phyloP scores from a whole-genome alignment of 1,140 invertebrate genomes.

The Aphelenchoides besseyi region DNA sequence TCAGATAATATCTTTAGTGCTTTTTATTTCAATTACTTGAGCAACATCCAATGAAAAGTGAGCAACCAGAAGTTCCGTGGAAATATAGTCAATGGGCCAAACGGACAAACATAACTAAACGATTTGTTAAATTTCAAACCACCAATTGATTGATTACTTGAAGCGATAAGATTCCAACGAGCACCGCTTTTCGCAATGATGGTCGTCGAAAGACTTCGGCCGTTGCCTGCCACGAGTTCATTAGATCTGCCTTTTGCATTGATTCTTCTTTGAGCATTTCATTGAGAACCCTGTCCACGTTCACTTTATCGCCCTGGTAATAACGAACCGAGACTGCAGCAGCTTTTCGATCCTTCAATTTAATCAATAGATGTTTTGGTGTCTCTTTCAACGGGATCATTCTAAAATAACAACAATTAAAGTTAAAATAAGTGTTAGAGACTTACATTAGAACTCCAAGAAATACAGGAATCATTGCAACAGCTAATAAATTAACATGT shows the following conservation, averaged over 20 bases:
- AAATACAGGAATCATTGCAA: slow-evolving; percentile 46
- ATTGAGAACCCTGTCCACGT: slow-evolving; percentile 35
- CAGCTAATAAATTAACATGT: slow-evolving; percentile 26
- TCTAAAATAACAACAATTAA: no score
- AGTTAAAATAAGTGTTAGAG: no score
- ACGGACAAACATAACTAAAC: slow-evolving; percentile 54
- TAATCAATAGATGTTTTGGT: slow-evolving; percentile 49
- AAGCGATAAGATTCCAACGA: slow-evolving; percentile 38
- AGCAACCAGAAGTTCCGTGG: slow-evolving; percentile 53
- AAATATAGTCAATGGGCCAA: slow-evolving; percentile 54
- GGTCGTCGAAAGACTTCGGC: slow-evolving; percentile 39
- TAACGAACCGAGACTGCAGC: slow-evolving; percentile 43
- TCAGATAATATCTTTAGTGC: no score
- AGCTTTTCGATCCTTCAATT: slow-evolving; percentile 37
- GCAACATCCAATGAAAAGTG: slow-evolving; percentile 44
- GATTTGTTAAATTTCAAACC: no score
- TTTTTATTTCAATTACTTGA: no score
- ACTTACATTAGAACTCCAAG: slow-evolving; percentile 45
- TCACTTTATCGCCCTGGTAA: slow-evolving; percentile 37
- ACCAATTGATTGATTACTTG: no score
- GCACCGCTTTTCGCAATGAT: slow-evolving; percentile 47
- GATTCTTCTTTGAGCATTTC: slow-evolving; percentile 56
- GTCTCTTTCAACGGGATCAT: slow-evolving; percentile 51
- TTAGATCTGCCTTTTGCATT: slow-evolving; percentile 16
- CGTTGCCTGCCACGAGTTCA: slow-evolving; percentile 35